Base-by-base conservation (phyloP, 2,888 invertebrate species). In the Heliconius ismenius region DNA sequence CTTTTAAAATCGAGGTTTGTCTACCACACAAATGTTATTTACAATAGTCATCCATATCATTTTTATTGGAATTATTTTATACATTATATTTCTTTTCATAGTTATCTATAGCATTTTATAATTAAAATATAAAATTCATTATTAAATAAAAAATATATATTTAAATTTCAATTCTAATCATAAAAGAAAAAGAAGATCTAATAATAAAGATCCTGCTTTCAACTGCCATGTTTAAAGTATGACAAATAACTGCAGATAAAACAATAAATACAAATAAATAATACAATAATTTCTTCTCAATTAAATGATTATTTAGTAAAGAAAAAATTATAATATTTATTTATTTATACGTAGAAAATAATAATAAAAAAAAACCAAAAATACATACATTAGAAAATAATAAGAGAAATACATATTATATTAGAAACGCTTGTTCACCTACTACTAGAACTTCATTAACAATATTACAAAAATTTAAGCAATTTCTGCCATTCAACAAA, bases 1-100 rank as follows among this genome's bases (percentile, higher is more conserved):
- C 78, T 80, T 83, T 82, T 87, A 84, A 84, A 85, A 86, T 91
- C 90, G 90, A 90, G 84, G 87, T 89, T 84, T 88, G 84, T 85
- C 89, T 91, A 91, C 88, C 81, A 86, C 86, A 84, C 85, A 87
- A 83, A 82, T 82, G 86, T 84, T 88, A 86, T 87, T 82, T 84
- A 88, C 84, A 87, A 84, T 84, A 85, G 84, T 83, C 83, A 77
- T 75, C 26, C 76, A 24, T 62, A 65, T 78, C 28, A 63, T 80
- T 69, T 81, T 79, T 82, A 81, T 80, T 81, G 63, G 77, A 67
- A 39, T 67, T 67, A 75, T 65, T 26, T 67, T 79, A 67, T 78
- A 73, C 36, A 62, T 62, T 62, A 62, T 36, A 62, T 60, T 26
- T 39, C 32, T 28, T 58, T 58, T 39, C 60, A 62, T 73, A 39